Conservation (phyloP, 2,113 vertebrate genomes). For the Syrrhaptes paradoxus region DNA sequence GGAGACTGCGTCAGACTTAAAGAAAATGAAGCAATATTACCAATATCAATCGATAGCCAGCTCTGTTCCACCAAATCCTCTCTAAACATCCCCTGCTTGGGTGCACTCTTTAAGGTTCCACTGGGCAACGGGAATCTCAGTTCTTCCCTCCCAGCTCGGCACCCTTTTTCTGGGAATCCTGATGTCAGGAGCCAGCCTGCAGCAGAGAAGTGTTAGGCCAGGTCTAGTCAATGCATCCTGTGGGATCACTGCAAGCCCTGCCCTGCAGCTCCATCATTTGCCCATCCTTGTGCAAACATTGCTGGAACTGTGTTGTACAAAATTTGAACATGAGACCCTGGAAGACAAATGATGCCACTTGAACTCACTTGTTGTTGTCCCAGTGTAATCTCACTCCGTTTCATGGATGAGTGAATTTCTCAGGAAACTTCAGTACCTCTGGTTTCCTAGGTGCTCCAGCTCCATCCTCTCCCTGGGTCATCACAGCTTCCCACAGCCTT, state of each 20-base stretch:
- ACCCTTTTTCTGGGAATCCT: neutral
- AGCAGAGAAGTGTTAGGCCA: neutral
- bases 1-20: neutral
- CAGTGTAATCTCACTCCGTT: neutral
- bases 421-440: neutral
- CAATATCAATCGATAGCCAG: neutral
- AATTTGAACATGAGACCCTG: neutral
- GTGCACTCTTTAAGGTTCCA: neutral
- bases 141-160: neutral
- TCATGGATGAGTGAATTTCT: neutral
- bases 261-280: neutral
- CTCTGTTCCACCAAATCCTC: neutral
- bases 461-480: neutral
- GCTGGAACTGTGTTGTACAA: neutral
- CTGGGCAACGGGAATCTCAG: fast-evolving
- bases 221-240: neutral
- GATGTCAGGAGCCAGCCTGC: neutral
- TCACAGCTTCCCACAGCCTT: neutral
- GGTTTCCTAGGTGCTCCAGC: neutral
- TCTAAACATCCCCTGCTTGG: fast-evolving
- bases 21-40: neutral
- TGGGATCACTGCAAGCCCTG: neutral
- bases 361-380: neutral
- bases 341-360: neutral
- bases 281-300: neutral